Base-by-base conservation (phyloP, 2,797 vertebrate species). In the Pseudocheirus occidentalis region DNA sequence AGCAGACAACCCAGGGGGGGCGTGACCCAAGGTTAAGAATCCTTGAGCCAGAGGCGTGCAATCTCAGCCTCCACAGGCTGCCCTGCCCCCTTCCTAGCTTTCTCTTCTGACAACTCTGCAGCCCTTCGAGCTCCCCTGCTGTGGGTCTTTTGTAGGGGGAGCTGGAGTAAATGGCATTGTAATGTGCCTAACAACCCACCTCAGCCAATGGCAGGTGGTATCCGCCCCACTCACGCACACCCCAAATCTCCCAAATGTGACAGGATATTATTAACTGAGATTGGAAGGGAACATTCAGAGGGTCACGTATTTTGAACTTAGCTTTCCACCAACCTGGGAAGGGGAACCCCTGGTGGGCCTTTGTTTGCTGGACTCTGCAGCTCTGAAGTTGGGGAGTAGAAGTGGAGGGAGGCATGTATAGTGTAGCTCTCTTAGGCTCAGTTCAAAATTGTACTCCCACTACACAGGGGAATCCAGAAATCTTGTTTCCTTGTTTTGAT, bases 361-460 rank as follows among this genome's bases (percentile, higher is more conserved):
- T 97, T 94, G 94, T 95, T 62, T 95, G 96, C 53, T 92, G 93
- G 87, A 34, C 94, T 94, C 56, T 81, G 93, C 94, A 96, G 92
- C 92, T 94, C 95, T 55, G 58, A 92, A 92, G 53, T 31, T 92
- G 58, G 40, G 50, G 53, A 27, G 58, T 52, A 92, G 93, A 87
- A 1, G 13, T 40, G 13, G 90, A 73, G 40, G 50, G 46, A 53
- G 87, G 73, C 10, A 27, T 1, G 29, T 66, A 46, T n/a, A 28
- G 90, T 66, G 0, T 50, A 66, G 59, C 91, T 55, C 66, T 93
- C 16, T 92, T 16, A 62, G 92, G 57, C 27, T 55, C 55, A 54
- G 50, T 50, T 0, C 3, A 18, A 90, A 95, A 40, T 56, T 21
- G 1, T 50, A 40, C 58, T n/a, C 46, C 91, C 55, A 93, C 55